Evolutionary conservation across 2,888 invertebrate species (phyloP).

Genomic region (Sarcophaga rosellei): DNA sequence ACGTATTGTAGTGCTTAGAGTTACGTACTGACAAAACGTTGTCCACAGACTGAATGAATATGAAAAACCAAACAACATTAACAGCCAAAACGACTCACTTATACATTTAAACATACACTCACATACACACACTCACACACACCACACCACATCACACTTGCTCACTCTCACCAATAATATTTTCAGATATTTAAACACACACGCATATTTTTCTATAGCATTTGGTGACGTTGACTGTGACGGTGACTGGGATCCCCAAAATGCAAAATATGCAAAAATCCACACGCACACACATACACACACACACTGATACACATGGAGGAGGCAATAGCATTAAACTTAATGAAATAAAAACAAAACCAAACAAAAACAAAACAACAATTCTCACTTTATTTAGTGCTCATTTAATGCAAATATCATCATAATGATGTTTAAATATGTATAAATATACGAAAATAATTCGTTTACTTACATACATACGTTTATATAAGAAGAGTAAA

Average conservation of each 20-base stretch:
- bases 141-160: constrained; percentile 33
- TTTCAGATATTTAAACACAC: background rate
- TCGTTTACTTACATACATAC: constrained; percentile 19
- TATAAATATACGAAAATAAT: constrained; percentile 12
- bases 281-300: constrained; percentile 29
- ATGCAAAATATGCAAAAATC: constrained; percentile 67
- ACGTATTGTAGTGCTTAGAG: constrained; percentile 68
- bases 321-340: background rate
- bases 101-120: constrained; percentile 19
- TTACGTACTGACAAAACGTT: constrained; percentile 79
- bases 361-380: constrained; percentile 14
- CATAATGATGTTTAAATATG: constrained; percentile 61
- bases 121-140: background rate
- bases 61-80: constrained; percentile 66
- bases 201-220: background rate
- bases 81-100: constrained; percentile 59
- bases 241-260: constrained; percentile 62
- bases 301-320: constrained; percentile 23
- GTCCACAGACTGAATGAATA: constrained; percentile 78
- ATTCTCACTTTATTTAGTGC: constrained; percentile 28
- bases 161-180: background rate
- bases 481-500: constrained; percentile 18
- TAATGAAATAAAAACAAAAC: background rate
- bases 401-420: constrained; percentile 37
- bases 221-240: constrained; percentile 44